Base-by-base conservation (phyloP, 2,113 vertebrate species). In the Ophthalmolycus amberensis region DNA sequence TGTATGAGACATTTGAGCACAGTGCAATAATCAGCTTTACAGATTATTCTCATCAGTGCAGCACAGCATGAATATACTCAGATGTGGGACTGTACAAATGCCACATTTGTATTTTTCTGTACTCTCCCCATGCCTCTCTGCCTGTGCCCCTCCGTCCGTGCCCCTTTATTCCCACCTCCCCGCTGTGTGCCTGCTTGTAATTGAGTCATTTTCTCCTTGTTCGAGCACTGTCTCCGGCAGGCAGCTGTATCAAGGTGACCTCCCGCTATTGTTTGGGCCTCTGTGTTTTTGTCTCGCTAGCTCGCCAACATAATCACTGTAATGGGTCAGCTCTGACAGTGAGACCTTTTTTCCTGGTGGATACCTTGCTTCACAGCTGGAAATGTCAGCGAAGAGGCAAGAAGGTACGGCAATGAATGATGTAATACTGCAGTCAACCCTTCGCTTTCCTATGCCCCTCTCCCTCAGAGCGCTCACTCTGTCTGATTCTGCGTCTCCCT, bases 171-270 rank as follows among this genome's bases (percentile, higher is more conserved):
- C 65, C 68, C 73, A 46, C 66, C 59, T 44, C 60, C 82, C 66
- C 52, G 7, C 75, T 64, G 69, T 40, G 72, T 29, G 77, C 81
- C 79, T 82, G 70, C 27, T 86, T 82, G 86, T 91, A 93, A 94
- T 93, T 89, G 93, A 94, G 93, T 93, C 89, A 92, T 94, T 92
- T 94, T 89, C 90, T 88, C 80, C 78, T 83, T 34, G 42, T 90
- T 88, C 4, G 73, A 82, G 83, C 81, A 3, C 68, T 27, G 85
- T 92, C 86, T 91, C 87, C 58, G 68, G 86, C 88, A 88, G 88
- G 82, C 90, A 84, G 90, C 93, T 84, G 82, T 71, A 92, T 92
- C 89, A 94, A 94, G 93, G 93, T 94, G 90, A 93, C 93, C 93
- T 88, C 88, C 59, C 7, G 69, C 88, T 89, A 89, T 93, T 92